Conservation (phyloP, 2,888 invertebrate genomes). For the Metalampra italica region DNA sequence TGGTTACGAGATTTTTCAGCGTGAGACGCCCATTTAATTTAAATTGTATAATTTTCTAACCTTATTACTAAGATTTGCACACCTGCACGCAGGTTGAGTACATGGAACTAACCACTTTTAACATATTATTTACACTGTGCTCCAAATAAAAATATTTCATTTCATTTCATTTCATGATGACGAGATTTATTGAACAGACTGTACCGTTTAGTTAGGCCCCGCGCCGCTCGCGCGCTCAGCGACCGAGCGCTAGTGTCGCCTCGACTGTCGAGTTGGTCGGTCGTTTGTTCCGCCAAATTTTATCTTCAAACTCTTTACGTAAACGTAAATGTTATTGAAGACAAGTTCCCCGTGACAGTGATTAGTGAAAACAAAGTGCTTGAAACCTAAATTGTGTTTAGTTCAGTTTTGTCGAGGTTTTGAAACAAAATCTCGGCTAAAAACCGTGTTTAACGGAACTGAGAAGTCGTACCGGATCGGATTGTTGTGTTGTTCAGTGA, state of each 20-base stretch:
- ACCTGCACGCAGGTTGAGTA: no score
- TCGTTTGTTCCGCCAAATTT: constrained; percentile 20
- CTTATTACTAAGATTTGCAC: no score
- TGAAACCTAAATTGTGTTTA: constrained; percentile 24
- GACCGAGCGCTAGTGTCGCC: constrained; percentile 49
- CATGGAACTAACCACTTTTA: no score
- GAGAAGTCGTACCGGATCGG: constrained; percentile 51
- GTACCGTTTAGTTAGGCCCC: constrained; percentile 27
- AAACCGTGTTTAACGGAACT: constrained; percentile 60
- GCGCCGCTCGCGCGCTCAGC: constrained; percentile 22
- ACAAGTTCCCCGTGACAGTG: constrained; percentile 48
- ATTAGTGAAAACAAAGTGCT: constrained; percentile 38
- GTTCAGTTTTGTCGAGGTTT: constrained; percentile 57
- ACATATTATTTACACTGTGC: no score
- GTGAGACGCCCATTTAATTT: no score
- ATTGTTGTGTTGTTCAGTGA: constrained; percentile 57
- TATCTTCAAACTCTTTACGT: constrained; percentile 57
- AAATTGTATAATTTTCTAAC: no score
- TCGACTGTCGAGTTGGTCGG: constrained; percentile 26
- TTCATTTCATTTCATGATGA: no score
- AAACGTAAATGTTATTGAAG: constrained; percentile 49
- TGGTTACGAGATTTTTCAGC: no score
- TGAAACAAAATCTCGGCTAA: constrained; percentile 56
- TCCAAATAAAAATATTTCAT: no score
- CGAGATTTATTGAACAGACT: not conserved